Conservation (phyloP, 2,888 invertebrate genomes). For the Hirudinaria manillensis region DNA sequence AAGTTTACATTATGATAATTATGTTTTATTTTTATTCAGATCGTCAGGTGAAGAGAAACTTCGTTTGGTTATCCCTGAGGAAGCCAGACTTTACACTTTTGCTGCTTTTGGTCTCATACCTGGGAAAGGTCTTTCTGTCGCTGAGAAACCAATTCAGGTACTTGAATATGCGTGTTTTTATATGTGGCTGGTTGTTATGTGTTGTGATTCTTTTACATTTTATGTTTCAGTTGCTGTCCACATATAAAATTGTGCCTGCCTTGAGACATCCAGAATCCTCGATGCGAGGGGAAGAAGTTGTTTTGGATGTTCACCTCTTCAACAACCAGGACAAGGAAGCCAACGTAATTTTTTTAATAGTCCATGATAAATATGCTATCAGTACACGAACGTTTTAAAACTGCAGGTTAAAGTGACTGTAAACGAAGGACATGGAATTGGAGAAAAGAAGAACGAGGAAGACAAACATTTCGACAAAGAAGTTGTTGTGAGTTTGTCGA, state of each 20-base stretch:
- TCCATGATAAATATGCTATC: no score
- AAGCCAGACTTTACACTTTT: background rate
- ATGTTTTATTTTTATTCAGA: background rate
- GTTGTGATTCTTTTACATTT: background rate
- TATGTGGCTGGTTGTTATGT: no score
- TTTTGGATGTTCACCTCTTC: no score
- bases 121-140: background rate
- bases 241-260: background rate
- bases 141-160: background rate
- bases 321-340: conserved; percentile 10
- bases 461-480: no score
- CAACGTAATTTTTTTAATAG: background rate
- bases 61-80: background rate
- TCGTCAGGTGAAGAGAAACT: no score
- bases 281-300: background rate
- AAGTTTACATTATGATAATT: no score
- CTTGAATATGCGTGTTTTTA: background rate
- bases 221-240: background rate
- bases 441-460: no score
- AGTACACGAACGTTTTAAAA: no score
- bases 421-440: no score
- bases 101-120: no score
- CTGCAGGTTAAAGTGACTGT: no score
- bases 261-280: background rate
- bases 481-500: no score